Conservation (phyloP, 1,140 invertebrate species). For the Lethocerus indicus region DNA sequence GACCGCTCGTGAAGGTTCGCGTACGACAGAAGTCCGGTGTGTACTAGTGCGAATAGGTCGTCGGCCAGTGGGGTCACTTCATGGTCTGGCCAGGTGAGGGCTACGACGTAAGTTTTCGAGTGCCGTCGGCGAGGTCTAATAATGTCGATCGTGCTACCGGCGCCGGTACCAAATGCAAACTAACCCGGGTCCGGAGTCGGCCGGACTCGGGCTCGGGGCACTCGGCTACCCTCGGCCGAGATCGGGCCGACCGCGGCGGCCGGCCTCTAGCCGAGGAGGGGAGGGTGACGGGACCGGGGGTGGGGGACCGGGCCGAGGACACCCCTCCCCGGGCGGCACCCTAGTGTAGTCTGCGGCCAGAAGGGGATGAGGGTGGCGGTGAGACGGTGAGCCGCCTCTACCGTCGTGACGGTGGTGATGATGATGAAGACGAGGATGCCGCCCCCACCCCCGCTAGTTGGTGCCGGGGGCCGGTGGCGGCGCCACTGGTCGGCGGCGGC, state of each 20-base stretch:
- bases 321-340: conserved; percentile 1
- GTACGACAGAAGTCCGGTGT: too few relatives aligned
- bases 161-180: conserved; percentile 3
- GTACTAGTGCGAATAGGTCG: too few relatives aligned
- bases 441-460: too few relatives aligned
- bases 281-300: too few relatives aligned
- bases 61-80: neutral
- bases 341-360: neutral
- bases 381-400: too few relatives aligned
- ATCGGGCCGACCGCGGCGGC: conserved; percentile 4
- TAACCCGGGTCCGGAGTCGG: conserved; percentile 2
- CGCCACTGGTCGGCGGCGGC: conserved; percentile 1
- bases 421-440: too few relatives aligned
- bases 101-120: neutral
- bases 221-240: conserved; percentile 9
- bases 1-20: too few relatives aligned
- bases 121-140: neutral
- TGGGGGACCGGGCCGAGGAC: neutral
- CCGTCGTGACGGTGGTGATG: too few relatives aligned
- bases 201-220: neutral
- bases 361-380: too few relatives aligned
- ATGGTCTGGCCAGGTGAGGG: neutral
- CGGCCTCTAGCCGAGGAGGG: too few relatives aligned
- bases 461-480: too few relatives aligned
- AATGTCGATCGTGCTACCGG: neutral